Base-by-base conservation (phyloP, 2,888 invertebrate species). In the Dolomedes plantarius region DNA sequence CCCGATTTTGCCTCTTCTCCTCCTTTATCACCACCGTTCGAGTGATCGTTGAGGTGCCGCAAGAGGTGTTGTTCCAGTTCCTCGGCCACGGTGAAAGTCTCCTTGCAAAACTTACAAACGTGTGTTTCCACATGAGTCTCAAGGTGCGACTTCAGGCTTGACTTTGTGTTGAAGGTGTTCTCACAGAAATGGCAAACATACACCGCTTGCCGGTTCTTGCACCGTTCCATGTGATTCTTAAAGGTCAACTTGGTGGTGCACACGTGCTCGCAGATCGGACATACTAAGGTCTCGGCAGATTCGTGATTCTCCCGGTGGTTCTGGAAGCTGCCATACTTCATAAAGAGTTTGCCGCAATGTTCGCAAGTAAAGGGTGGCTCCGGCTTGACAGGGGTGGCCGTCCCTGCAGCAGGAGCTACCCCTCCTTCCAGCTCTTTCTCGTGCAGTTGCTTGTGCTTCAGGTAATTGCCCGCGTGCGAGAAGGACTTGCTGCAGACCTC, bases 21-120 rank as follows among this genome's bases (percentile, higher is more conserved):
- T 46, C 46, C 6, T 32, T 23, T 0, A 2, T 19, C n/a, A n/a
- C n/a, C n/a, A 3, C 23, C 3, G 23, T 62, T 62, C 9, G 62
- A 11, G 19, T 19, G 62, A 23, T 73, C 46, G 16, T 69, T n/a
- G 0, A 68, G 50, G 28, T 77, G 83, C 16, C 68, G 19, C 23
- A 50, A 27, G n/a, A 85, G 56, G 62, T 85, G 83, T 19, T 67
- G 29, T n/a, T 77, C 73, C 11, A 85, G 50, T 7, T 68, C 62
- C 1, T 73, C 77, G 23, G 72, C 46, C 1, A 62, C n/a, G 16
- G 19, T 5, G 73, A 85, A 85, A 3, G 11, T 23, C n/a, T 32
- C 29, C 23, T 85, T 77, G 29, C 83, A 85, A 6, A 85, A 41
- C n/a, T 85, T 85, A n/a, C 83, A 85, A 7, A 31, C 32, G 72